Evolutionary conservation across 2,113 vertebrate species (phyloP), one percentile per base, ranked within the genome.

Genomic region (Stegastes partitus): DNA sequence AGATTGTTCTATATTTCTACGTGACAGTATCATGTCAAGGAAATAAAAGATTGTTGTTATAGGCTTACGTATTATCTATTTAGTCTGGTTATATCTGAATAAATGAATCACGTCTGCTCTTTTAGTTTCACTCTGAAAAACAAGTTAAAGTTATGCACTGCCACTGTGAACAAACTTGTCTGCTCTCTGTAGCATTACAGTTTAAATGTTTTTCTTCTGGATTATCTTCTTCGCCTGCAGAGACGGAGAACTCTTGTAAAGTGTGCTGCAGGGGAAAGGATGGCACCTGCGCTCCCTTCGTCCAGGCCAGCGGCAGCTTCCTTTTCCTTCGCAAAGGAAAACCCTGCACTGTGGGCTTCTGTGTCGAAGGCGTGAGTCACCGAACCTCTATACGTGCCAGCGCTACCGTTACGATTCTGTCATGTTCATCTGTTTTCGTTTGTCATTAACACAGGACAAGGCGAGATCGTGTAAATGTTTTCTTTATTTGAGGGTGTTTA

Each of bases 291-390:
- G 28, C 82, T 0, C 97, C 97, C 0, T 96, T 94, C 0, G 28
- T 91, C 0, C 88, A 94, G 2, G 10, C 47, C 0, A 85, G 92
- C 0, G 81, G 93, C 1, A 93, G 89, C 18, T 95, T 94, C 84
- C 87, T 97, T 21, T 98, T 93, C 78, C 90, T 99, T 73, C 96
- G 98, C 76, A 99, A 98, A 89, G 98, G 98, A 8, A 99, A 99
- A 84, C 97, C 98, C 2, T 99, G 98, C 79, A 98, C 98, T 0
- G 97, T 98, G 61, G 98, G 98, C n/a, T 99, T 98, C 87, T 99
- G 98, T 15, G 97, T 97, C 22, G 93, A 84, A 51, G 91, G 91
- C 0, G 98, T 99, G 65, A 96, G 97, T 95, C 5, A 37, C 12
- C 45, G 28, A 5, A 62, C 25, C 44, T 82, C 62, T 5, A 21